Base-by-base conservation (phyloP, 1,140 invertebrate species). In the Polypedilum vanderplanki region DNA sequence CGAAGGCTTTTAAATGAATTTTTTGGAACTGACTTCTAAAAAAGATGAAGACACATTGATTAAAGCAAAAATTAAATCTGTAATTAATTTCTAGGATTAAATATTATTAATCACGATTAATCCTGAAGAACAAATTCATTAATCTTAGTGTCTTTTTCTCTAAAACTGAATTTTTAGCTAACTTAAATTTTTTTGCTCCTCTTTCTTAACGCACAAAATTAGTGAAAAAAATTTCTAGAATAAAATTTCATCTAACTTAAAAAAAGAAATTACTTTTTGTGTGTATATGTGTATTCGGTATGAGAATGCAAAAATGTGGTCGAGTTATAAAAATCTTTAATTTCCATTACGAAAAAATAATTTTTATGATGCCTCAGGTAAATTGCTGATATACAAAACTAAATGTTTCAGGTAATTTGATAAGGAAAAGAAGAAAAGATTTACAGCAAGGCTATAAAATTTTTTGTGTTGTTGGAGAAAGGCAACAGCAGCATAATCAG, bases 371-470 rank as follows among this genome's bases (percentile, higher is more conserved):
- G 8, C 46, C n/a, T 57, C 46, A 57, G 46, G 46, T 57, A 57
- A 57, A 57, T 57, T 57, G 46, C 46, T 57, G 46, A 57, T 57
- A 57, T 57, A 57, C 46, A 57, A 57, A 57, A 57, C 46, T 57
- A n/a, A 57, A 57, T 57, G 46, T 57, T 57, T 57, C 46, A 57
- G 46, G 46, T 57, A 57, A 57, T 57, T 57, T 57, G 46, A 57
- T 57, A 57, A 57, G 46, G n/a, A 12, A 15, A 57, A n/a, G n/a
- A 57, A 57, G n/a, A 57, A 57, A 57, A 57, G 46, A 57, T 57
- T 57, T 57, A 57, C 46, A 57, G 15, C 46, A 12, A n/a, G 3
- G 46, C 46, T 57, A 57, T 57, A 57, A 57, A 57, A 57, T 57
- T n/a, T n/a, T 33, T 33, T 33, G 24, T 33, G 24, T 3, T 33